Evolutionary conservation across 2,888 invertebrate species (phyloP), one percentile per base, ranked within the genome.

Genomic region (Tachystola acroxantha): DNA sequence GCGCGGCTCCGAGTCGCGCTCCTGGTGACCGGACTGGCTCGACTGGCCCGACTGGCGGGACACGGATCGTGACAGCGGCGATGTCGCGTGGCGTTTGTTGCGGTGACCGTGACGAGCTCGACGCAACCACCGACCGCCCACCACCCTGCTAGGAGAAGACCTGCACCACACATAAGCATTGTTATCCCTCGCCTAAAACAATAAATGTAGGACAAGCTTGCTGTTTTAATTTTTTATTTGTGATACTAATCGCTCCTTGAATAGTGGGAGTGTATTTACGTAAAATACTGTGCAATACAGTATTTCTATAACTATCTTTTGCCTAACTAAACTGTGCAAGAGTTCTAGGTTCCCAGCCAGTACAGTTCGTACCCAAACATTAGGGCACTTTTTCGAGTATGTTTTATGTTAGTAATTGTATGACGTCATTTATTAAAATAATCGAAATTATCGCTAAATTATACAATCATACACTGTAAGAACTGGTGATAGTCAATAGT

Each of bases 121-220:
- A 84, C 75, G 86, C 72, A 85, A 79, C 76, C 78, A 81, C 80
- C 86, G 84, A 76, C 82, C 86, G 85, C 86, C 85, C 78, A 85
- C 84, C 84, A 85, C 87, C 86, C 85, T 86, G 86, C 87, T 81
- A 74, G 85, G 84, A 87, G 84, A 86, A 84, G 82, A 85, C 82
- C 87, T 87, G 76, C 44, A 22, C 24, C 32, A 32, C 22, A 22
- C 10, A 32, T 7, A 28, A 10, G 10, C 26, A 26, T 27, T 27
- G 7, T 10, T 20, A 20, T 20, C 7, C 4, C 7, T 20, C 7
- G 4, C 20, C 7, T 20, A 7, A 20, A 6, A 6, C 20, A 20
- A 6, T 20, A 20, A 20, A 20, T 7, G 7, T 4, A 6, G 7
- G 4, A 6, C 20, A 7, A 20, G 7, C 20, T 20, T 20, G 20